Percentiles rank a stretch among this genome's conserved stretches.
These are phyloP conservation scores for Miichthys miiuy DNA, from an alignment of 2,797 vertebrate species.

Conservation along the genomic window DNA sequence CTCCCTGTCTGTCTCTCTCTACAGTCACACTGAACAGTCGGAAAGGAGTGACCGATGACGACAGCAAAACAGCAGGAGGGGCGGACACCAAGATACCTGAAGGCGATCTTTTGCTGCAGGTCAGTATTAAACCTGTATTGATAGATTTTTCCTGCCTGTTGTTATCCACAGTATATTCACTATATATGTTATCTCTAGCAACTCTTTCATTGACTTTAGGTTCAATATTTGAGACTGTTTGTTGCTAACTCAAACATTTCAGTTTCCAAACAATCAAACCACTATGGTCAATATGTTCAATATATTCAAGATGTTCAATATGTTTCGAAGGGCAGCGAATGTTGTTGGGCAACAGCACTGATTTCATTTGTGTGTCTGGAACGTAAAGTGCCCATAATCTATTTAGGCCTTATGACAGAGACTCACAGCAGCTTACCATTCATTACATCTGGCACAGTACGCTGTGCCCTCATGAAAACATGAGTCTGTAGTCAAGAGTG, in stretches of 20 bases:
- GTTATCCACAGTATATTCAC: neutral
- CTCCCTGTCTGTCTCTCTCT: slow-evolving; percentile 24
- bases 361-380: slow-evolving; percentile 27
- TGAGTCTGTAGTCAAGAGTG: neutral
- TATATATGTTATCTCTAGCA: too few species aligned
- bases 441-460: slow-evolving; percentile 39
- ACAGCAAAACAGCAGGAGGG: slow-evolving; percentile 18
- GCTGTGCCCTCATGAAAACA: slow-evolving; percentile 19
- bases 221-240: neutral
- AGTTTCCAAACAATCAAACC: slow-evolving; percentile 1
- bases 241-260: neutral
- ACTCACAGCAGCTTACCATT: slow-evolving; percentile 45
- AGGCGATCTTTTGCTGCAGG: slow-evolving; percentile 87
- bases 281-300: neutral
- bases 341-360: neutral
- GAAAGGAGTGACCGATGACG: slow-evolving; percentile 39
- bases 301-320: neutral
- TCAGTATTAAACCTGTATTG: slow-evolving; percentile 56
- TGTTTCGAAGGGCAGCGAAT: neutral
- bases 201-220: neutral
- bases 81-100: slow-evolving; percentile 71
- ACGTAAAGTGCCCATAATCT: slow-evolving; percentile 34
- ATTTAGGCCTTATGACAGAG: slow-evolving; percentile 34
- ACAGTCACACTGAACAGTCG: slow-evolving; percentile 81
- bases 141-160: neutral